Conservation (phyloP, 2,888 invertebrate species). For the Drosophila robusta region DNA sequence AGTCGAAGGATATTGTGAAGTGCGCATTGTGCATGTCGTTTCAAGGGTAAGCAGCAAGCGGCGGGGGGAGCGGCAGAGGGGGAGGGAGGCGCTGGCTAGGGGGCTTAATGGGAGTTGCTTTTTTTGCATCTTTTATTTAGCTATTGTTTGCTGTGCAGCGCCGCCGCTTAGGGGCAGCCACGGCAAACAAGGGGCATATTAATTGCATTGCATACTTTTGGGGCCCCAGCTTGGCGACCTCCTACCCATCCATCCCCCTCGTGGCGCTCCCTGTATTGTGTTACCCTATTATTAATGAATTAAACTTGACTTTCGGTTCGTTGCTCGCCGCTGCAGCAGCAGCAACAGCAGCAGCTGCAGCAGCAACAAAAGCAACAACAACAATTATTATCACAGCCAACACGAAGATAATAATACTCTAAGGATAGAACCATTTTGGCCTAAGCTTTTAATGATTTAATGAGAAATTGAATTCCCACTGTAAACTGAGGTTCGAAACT, state of each 20-base stretch:
- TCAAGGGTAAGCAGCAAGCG: conserved; percentile 66
- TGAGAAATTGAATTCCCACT: too few relatives aligned
- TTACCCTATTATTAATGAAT: conserved; percentile 76
- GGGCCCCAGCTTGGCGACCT: conserved; percentile 32
- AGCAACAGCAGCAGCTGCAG: conserved; percentile 26
- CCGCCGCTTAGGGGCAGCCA: conserved; percentile 36
- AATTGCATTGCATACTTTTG: conserved; percentile 80
- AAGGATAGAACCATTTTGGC: neutral
- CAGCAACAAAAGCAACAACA: conserved; percentile 12
- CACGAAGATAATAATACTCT: conserved; percentile 35
- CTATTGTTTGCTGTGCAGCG: conserved; percentile 56
- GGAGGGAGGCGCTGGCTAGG: neutral
- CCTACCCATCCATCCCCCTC: neutral
- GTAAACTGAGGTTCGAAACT: too few relatives aligned
- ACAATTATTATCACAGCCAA: conserved; percentile 6
- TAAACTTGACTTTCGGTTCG: conserved; percentile 84
- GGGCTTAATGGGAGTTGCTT: conserved; percentile 7
- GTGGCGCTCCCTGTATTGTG: conserved; percentile 29
- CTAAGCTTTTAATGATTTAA: too few relatives aligned
- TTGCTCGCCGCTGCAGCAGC: conserved; percentile 56
- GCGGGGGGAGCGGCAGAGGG: too few relatives aligned
- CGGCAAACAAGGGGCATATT: conserved; percentile 64
- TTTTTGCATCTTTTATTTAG: conserved; percentile 15
- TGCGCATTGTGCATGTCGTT: conserved; percentile 66
- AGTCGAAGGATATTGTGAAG: conserved; percentile 59